A percentile compares a stretch with the other conserved stretches of the same genome.
Conservation (phyloP, 2,113 vertebrate species). For the Atrichornis clamosus region DNA sequence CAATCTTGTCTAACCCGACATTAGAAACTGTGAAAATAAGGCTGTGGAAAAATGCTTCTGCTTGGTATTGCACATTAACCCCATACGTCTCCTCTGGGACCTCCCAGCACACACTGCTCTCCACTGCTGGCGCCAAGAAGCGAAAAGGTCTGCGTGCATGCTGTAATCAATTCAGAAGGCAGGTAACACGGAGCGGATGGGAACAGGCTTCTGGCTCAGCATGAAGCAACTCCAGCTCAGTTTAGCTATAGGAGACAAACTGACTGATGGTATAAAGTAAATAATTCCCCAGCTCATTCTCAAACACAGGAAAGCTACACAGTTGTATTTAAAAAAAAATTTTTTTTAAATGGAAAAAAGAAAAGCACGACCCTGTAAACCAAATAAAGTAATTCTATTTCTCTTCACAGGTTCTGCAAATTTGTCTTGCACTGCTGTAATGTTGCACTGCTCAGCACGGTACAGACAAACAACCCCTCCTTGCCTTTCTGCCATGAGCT, state of each 20-base stretch:
- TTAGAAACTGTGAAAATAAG: conserved; percentile 1
- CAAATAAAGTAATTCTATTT: neutral
- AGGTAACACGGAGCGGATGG: neutral
- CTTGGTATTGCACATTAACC: conserved; percentile 16
- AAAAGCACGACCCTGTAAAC: neutral
- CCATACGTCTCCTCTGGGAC: neutral
- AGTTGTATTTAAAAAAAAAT: neutral
- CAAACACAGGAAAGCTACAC: neutral
- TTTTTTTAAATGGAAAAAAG: too few relatives aligned
- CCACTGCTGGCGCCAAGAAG: conserved; percentile 45
- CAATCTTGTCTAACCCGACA: neutral
- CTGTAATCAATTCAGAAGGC: conserved; percentile 55
- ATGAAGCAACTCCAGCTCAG: neutral
- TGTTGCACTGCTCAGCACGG: neutral
- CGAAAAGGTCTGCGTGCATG: conserved; percentile 46
- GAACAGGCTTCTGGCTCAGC: conserved; percentile 11
- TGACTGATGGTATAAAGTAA: neutral
- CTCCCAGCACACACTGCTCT: conserved; percentile 17
- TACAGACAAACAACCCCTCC: neutral
- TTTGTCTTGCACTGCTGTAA: neutral
- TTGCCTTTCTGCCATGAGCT: neutral
- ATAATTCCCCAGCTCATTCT: neutral
- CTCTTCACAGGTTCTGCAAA: neutral
- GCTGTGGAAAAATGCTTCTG: conserved; percentile 6
- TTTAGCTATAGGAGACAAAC: neutral